phyloP scores from a whole-genome alignment of 1,140 invertebrate species.

The Rhagoletis zephyria region DNA sequence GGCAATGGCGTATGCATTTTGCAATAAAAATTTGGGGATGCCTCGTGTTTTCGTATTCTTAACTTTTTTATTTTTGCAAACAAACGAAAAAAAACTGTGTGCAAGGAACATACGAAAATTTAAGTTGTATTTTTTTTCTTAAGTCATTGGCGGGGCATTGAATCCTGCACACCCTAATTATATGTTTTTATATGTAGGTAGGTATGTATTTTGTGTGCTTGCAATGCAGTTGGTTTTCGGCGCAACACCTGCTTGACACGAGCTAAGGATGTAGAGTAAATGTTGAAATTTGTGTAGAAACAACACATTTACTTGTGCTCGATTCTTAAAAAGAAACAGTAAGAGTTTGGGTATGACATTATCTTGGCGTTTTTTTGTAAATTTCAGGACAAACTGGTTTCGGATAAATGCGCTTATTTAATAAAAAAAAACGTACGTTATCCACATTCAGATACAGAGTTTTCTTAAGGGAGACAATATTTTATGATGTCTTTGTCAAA shows the following conservation, averaged over 20 bases:
- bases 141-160: slow-evolving; percentile 20
- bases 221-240: slow-evolving; percentile 29
- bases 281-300: neutral
- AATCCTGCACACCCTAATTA: neutral
- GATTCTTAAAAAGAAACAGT: too few species aligned
- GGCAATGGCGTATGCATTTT: neutral
- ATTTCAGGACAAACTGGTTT: too few species aligned
- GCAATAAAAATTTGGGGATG: slow-evolving; percentile 36
- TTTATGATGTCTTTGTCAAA: too few species aligned
- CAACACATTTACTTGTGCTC: neutral
- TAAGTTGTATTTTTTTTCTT: neutral
- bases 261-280: slow-evolving; percentile 22
- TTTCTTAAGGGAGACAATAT: too few species aligned
- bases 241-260: slow-evolving; percentile 41
- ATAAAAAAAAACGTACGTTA: too few species aligned
- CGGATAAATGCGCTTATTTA: too few species aligned
- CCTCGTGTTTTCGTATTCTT: neutral
- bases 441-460: too few species aligned
- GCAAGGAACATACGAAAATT: slow-evolving; percentile 26
- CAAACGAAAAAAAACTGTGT: neutral
- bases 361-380: too few species aligned
- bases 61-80: slow-evolving; percentile 27
- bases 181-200: neutral
- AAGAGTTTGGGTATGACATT: too few species aligned
- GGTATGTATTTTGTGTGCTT: neutral